Base-by-base conservation (phyloP, 2,113 vertebrate genomes). In the Bambusicola thoracicus region DNA sequence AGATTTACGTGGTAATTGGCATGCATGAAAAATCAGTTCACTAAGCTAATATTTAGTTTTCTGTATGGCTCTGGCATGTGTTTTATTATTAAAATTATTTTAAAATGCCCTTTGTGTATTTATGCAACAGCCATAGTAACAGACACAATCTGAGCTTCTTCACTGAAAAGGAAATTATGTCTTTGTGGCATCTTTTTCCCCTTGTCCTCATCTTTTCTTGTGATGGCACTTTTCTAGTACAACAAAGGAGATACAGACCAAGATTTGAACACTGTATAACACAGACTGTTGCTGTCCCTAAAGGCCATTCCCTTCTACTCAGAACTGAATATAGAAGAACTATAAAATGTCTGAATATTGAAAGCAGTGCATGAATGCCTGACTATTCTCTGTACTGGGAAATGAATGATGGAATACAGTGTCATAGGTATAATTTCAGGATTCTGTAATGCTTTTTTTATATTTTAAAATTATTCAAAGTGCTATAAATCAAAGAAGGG, bases 81-180 rank as follows among this genome's bases (percentile, higher is more conserved):
- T 94, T 97, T 97, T 94, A 93, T 96, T 97, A 97, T 97, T 95
- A 93, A 97, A 94, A 63, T 65, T 7, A 49, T 95, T 94, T 97
- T 94, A 58, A 97, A 97, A 94, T 96, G 86, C 19, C 59, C 75
- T 96, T 95, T 97, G 74, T 95, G 56, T 92, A 82, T 97, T 97
- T 95, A 27, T 94, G 65, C 89, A 94, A 92, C 72, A 93, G 13
- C 21, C 92, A 95, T 91, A 95, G 94, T 95, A 91, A 91, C 85
- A 87, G 81, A 81, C 40, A 67, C 75, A 82, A 55, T 90, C 90
- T 74, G 81, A 96, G 69, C 41, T 90, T 44, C 87, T 95, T 36
- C 44, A 69, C 83, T 89, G 20, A 67, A 92, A 81, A 67, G 53
- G 53, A 85, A 95, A 46, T 72, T 76, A 55, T 65, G 66, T 46